Percentiles rank a stretch among this genome's conserved stretches.
Evolutionary conservation across 2,888 invertebrate species (phyloP).

Genomic region (Caenorhabditis sp.): DNA sequence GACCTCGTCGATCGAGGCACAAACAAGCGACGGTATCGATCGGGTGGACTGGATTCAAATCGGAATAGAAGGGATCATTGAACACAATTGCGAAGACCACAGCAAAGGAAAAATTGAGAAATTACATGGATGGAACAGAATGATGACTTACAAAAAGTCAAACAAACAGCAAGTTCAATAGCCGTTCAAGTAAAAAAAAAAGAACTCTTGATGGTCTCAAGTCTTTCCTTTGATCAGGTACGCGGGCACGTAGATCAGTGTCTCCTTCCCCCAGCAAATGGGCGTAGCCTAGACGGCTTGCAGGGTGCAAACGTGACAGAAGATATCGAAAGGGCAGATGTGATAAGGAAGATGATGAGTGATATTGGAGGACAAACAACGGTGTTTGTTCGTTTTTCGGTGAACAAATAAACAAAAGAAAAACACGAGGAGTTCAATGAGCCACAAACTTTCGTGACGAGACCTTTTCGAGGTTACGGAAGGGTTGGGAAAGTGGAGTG

Average conservation of each 20-base stretch:
- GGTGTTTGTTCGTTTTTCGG: constrained; percentile 2
- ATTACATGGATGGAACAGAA: too few relatives aligned
- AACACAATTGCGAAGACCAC: too few relatives aligned
- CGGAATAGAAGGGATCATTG: constrained; percentile 1
- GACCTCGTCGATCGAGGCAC: constrained; percentile 25
- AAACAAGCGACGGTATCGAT: constrained; percentile 44
- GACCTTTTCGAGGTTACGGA: constrained; percentile 1
- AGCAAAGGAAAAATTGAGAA: too few relatives aligned
- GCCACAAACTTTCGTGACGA: constrained; percentile 17
- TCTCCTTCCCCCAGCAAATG: background rate
- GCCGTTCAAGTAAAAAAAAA: constrained; percentile 1
- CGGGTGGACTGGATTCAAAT: background rate
- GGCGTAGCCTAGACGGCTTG: constrained; percentile 15
- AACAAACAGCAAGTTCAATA: background rate
- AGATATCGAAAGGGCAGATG: constrained; percentile 3
- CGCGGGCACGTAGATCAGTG: constrained; percentile 25
- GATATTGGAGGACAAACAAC: background rate
- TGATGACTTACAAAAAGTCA: too few relatives aligned
- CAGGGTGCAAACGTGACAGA: constrained; percentile 1
- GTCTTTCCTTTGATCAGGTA: constrained; percentile 23
- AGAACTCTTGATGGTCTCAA: constrained; percentile 22
- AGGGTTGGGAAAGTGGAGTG: constrained; percentile 19
- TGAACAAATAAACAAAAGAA: constrained; percentile 25
- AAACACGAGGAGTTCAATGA: background rate
- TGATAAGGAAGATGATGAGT: constrained; percentile 1